Percentiles rank a stretch among this genome's conserved stretches.
Conservation (phyloP, 2,113 vertebrate genomes). For the Oncorhynchus keta region DNA sequence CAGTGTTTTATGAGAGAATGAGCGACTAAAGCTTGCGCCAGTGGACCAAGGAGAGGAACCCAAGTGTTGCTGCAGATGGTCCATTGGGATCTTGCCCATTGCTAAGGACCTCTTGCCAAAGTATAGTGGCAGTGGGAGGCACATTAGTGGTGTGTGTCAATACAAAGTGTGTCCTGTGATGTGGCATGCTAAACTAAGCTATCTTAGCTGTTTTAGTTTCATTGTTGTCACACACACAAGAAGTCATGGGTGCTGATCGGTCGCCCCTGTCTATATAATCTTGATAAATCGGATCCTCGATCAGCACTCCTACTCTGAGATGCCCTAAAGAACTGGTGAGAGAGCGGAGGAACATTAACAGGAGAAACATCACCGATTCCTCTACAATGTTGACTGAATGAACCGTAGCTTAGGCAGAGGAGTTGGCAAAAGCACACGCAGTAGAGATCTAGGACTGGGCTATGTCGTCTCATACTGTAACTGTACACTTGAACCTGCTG, state of each 20-base stretch:
- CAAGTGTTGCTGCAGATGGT: constrained; percentile 12
- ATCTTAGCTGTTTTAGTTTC: no score
- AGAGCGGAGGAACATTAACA: no score
- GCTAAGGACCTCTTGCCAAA: constrained; percentile 43
- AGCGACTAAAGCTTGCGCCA: constrained; percentile 10
- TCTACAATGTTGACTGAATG: no score
- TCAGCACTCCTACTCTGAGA: no score
- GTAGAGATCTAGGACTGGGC: neutral
- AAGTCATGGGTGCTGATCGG: no score
- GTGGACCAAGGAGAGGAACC: constrained; percentile 20
- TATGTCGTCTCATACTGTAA: neutral
- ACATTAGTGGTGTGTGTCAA: constrained; percentile 23
- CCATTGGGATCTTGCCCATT: constrained; percentile 38
- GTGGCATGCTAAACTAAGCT: neutral
- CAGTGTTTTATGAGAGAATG: neutral
- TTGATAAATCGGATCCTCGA: no score
- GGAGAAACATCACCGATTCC: no score
- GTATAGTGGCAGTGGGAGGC: constrained; percentile 9
- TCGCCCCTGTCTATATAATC: no score
- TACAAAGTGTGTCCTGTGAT: constrained; percentile 4
- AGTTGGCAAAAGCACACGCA: no score
- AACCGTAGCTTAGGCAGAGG: no score
- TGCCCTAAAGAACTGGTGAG: no score
- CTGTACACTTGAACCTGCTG: neutral
- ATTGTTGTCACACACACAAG: no score